Evolutionary conservation across 2,113 vertebrate species (phyloP).

Genomic region (Cynocephalus volans): DNA sequence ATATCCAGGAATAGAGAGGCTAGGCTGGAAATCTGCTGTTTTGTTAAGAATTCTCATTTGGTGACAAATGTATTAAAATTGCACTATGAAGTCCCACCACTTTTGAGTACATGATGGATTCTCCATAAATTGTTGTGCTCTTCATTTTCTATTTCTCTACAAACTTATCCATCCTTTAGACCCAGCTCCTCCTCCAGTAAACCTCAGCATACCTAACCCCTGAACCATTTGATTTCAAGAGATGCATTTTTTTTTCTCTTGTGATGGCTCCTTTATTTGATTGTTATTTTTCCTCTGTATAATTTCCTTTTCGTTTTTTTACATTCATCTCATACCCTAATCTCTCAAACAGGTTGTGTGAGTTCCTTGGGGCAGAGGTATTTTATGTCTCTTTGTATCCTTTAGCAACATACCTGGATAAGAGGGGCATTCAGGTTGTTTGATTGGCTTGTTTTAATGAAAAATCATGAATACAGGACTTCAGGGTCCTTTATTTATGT

Average conservation of each 20-base stretch:
- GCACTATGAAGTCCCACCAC: background rate
- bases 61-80: background rate
- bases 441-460: background rate
- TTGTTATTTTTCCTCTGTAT: background rate
- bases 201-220: background rate
- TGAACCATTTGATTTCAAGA: background rate
- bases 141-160: background rate
- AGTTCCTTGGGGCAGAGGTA: background rate
- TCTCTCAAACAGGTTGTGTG: background rate
- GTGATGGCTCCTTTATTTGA: background rate
- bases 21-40: background rate
- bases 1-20: background rate
- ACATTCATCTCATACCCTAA: background rate
- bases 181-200: background rate
- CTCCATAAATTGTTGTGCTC: background rate
- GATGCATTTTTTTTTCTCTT: background rate
- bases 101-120: background rate
- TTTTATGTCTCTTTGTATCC: background rate
- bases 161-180: background rate
- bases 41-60: background rate
- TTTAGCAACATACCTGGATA: background rate
- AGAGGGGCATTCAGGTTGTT: accelerated
- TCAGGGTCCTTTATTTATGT: background rate
- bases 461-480: background rate
- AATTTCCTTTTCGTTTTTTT: background rate